These are phyloP conservation scores for Sakesphorus luctuosus DNA, from an alignment of 2,113 vertebrate genomes.

Conservation along the genomic window DNA sequence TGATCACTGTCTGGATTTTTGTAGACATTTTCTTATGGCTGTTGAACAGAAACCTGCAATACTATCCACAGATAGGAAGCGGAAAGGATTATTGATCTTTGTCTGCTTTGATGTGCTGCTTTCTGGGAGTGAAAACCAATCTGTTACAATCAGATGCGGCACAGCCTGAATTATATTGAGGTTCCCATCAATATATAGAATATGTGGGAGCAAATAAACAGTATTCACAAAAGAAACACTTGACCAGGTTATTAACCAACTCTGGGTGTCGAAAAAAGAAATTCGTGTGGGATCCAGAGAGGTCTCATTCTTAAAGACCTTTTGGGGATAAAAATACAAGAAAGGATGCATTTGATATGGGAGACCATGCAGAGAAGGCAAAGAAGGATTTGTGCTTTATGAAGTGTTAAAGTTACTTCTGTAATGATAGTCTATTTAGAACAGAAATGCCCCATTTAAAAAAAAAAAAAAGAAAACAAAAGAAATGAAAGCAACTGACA, in stretches of 20 bases:
- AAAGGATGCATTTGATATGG: constrained; percentile 36
- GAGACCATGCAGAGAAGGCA: constrained; percentile 48
- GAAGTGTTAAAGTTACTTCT: constrained; percentile 31
- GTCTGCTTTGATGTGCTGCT: constrained; percentile 48
- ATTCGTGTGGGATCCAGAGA: constrained; percentile 41
- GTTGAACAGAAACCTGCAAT: constrained; percentile 45
- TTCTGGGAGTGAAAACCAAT: constrained; percentile 53
- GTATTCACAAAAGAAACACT: constrained; percentile 29
- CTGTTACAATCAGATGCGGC: constrained; percentile 42
- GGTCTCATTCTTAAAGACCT: constrained; percentile 51
- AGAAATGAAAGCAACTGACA: background rate
- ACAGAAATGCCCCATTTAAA: background rate
- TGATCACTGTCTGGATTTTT: constrained; percentile 19
- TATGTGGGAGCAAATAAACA: constrained; percentile 54
- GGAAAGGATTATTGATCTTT: constrained; percentile 45
- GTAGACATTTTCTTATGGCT: constrained; percentile 10
- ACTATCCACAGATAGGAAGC: constrained; percentile 8
- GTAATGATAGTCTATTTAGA: constrained; percentile 31
- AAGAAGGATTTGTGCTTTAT: constrained; percentile 39
- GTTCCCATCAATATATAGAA: constrained; percentile 53
- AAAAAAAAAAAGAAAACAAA: background rate
- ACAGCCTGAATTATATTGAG: constrained; percentile 53
- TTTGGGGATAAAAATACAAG: constrained; percentile 35
- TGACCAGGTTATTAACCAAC: constrained; percentile 46
- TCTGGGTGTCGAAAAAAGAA: constrained; percentile 12